Conservation (phyloP, 2,113 vertebrate species). For the Taurulus bubalis region DNA sequence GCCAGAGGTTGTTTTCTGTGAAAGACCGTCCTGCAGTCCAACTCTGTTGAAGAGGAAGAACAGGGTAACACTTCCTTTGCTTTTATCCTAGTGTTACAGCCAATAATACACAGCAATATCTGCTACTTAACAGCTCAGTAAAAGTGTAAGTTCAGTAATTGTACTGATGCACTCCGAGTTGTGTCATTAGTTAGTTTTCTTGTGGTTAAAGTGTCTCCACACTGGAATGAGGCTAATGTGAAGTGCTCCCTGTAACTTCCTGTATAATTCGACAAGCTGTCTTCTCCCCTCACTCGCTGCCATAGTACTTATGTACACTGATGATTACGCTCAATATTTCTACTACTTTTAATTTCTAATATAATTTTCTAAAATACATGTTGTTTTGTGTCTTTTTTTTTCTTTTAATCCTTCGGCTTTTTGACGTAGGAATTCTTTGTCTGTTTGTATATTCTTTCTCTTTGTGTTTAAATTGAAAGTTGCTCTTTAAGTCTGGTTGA, state of each 20-base stretch:
- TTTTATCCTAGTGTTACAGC: neutral
- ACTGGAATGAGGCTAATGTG: slow-evolving; percentile 13
- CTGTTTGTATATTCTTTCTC: slow-evolving; percentile 8
- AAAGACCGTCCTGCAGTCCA: neutral
- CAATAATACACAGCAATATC: neutral
- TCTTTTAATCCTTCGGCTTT: neutral
- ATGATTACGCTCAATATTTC: slow-evolving; percentile 28
- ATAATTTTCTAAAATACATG: slow-evolving; percentile 6
- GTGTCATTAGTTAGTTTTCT: neutral
- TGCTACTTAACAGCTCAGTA: neutral
- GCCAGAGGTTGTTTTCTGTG: slow-evolving; percentile 30
- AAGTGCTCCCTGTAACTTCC: neutral
- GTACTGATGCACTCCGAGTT: neutral
- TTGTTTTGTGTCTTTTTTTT: slow-evolving; percentile 7
- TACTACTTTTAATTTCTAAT: slow-evolving; percentile 33
- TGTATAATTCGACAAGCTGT: neutral
- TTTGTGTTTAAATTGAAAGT: neutral
- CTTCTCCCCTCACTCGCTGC: slow-evolving; percentile 33
- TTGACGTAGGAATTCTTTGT: slow-evolving; percentile 12
- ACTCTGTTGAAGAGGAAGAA: neutral
- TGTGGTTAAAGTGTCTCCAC: neutral
- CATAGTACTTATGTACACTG: slow-evolving; percentile 37
- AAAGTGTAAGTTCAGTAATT: too few relatives aligned
- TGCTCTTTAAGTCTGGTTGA: neutral
- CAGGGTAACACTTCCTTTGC: slow-evolving; percentile 1